These are phyloP conservation scores for Syngnathus floridae DNA, from an alignment of 2,113 vertebrate species.

Conservation along the genomic window DNA sequence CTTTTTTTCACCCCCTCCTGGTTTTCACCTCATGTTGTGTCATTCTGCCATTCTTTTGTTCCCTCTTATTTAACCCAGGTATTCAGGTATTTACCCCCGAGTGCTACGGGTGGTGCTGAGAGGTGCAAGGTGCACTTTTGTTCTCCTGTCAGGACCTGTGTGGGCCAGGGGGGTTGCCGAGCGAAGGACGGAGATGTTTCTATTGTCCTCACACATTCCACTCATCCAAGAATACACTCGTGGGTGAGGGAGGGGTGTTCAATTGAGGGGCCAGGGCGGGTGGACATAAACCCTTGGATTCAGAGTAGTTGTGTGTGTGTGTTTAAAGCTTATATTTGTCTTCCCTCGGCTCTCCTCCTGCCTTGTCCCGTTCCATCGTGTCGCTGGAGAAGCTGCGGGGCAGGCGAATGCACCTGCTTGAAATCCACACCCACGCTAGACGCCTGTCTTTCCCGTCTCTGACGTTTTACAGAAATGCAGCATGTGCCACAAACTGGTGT, in stretches of 20 bases:
- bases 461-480: slow-evolving; percentile 50
- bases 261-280: slow-evolving; percentile 6
- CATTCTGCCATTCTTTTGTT: slow-evolving; percentile 22
- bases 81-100: slow-evolving; percentile 66
- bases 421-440: slow-evolving; percentile 66
- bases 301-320: slow-evolving; percentile 7
- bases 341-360: slow-evolving; percentile 16
- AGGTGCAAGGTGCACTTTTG: slow-evolving; percentile 75
- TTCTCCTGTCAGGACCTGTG: slow-evolving; percentile 69
- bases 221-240: slow-evolving; percentile 40
- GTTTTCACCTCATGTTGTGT: slow-evolving; percentile 24
- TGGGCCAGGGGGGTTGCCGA: slow-evolving; percentile 39
- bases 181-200: slow-evolving; percentile 46
- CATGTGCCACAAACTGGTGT: slow-evolving; percentile 57
- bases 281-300: slow-evolving; percentile 21
- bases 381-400: slow-evolving; percentile 48
- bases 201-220: slow-evolving; percentile 69
- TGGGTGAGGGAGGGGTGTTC: slow-evolving; percentile 25
- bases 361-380: slow-evolving; percentile 39
- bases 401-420: slow-evolving; percentile 69
- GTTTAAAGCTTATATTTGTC: slow-evolving; percentile 50
- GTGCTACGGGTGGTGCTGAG: slow-evolving; percentile 47
- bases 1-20: slow-evolving; percentile 10
- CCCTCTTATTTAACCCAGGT: slow-evolving; percentile 55
- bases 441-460: slow-evolving; percentile 57